Evolutionary conservation across 2,113 vertebrate genomes (phyloP).

Genomic region (Ibidorhyncha struthersii): DNA sequence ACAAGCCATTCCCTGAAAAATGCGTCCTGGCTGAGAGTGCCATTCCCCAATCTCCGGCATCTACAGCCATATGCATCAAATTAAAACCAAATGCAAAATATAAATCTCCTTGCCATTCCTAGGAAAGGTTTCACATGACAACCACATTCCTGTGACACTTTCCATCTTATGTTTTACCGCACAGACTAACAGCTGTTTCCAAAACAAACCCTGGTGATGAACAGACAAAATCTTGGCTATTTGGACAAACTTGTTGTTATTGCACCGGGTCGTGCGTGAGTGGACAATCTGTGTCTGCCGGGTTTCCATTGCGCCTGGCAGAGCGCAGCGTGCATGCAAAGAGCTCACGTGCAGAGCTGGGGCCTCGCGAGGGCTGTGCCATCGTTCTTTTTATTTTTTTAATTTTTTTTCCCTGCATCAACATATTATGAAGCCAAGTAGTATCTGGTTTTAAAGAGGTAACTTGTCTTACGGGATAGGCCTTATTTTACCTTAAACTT

Average conservation of each 20-base stretch:
- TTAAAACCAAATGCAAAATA: conserved; percentile 46
- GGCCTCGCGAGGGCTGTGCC: background rate
- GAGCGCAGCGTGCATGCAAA: fast-evolving
- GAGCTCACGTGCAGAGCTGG: background rate
- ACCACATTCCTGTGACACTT: conserved; percentile 63
- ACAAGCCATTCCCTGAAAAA: background rate
- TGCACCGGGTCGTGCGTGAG: fast-evolving
- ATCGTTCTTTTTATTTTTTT: background rate
- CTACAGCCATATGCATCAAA: conserved; percentile 36
- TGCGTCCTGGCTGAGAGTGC: background rate
- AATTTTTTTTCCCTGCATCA: background rate
- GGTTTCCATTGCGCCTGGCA: background rate
- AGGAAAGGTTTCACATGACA: conserved; percentile 62
- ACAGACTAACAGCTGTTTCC: conserved; percentile 61
- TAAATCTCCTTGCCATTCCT: conserved; percentile 58
- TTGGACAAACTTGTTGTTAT: background rate
- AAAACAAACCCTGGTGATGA: conserved; percentile 57
- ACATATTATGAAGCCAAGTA: fast-evolving
- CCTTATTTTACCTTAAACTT: background rate
- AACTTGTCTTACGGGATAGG: background rate
- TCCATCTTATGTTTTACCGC: conserved; percentile 54
- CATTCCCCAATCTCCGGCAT: conserved; percentile 8
- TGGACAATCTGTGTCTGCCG: background rate
- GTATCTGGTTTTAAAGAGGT: background rate
- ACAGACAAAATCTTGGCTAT: background rate